A percentile compares a stretch with the other conserved stretches of the same genome.
These are phyloP conservation scores for Deilephila elpenor DNA, from an alignment of 2,888 invertebrate genomes.

Conservation along the genomic window DNA sequence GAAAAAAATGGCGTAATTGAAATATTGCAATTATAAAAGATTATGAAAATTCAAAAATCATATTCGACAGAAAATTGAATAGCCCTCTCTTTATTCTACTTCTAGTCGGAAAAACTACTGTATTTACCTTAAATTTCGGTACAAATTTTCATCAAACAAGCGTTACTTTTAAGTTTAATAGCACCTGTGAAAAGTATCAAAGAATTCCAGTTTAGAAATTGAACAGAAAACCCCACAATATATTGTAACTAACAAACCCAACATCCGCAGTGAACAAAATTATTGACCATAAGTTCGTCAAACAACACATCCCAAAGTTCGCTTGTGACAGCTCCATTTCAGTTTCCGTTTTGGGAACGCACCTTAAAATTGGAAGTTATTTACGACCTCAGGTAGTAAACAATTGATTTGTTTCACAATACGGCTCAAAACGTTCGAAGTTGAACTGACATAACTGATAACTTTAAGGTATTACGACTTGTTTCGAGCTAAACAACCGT, in stretches of 20 bases:
- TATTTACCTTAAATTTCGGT: no score
- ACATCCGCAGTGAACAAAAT: neutral
- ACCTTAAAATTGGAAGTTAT: neutral
- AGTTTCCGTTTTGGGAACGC: neutral
- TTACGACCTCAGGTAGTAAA: slow-evolving; percentile 3
- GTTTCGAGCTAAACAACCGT: neutral
- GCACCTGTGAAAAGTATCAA: no score
- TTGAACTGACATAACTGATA: neutral
- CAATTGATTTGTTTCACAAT: neutral
- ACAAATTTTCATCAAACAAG: no score
- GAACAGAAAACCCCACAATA: no score
- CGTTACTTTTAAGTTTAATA: no score
- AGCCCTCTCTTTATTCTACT: no score
- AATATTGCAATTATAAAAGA: no score
- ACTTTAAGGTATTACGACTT: slow-evolving; percentile 6
- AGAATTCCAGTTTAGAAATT: no score
- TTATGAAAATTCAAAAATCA: no score
- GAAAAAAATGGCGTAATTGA: no score
- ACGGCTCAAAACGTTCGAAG: neutral
- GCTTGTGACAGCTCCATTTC: neutral
- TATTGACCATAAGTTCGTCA: slow-evolving; percentile 2
- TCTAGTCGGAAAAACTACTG: no score
- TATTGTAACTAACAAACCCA: neutral
- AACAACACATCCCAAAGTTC: neutral
- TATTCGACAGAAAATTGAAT: no score